Evolutionary conservation across 1,140 invertebrate species (phyloP).

Genomic region (Dendroctonus valens): DNA sequence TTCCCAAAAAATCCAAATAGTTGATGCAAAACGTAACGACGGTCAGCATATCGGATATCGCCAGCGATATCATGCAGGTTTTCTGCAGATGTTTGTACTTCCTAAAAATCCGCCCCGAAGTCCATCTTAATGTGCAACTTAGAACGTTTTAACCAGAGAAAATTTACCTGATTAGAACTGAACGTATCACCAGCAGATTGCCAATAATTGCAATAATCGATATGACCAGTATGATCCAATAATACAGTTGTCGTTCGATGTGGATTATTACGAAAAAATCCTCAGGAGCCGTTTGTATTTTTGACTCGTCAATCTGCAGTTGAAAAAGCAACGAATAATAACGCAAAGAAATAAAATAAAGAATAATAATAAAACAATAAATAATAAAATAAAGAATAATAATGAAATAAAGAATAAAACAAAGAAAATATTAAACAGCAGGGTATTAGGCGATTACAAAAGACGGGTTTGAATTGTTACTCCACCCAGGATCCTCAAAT

Average conservation of each 20-base stretch:
- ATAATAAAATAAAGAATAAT: no score
- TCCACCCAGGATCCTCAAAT: no score
- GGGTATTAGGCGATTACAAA: no score
- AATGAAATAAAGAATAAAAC: no score
- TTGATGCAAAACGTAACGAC: conserved; percentile 44
- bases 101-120: conserved; percentile 32
- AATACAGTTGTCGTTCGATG: conserved; percentile 4
- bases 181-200: conserved; percentile 39
- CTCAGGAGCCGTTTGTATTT: conserved; percentile 1
- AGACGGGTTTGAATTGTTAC: no score
- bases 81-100: conserved; percentile 47
- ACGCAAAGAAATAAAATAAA: no score
- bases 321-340: no score
- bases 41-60: conserved; percentile 51
- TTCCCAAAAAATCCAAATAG: conserved; percentile 43
- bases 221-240: conserved; percentile 35
- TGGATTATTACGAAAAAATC: conserved; percentile 6
- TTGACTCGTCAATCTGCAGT: conserved; percentile 17
- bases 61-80: conserved; percentile 52
- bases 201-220: conserved; percentile 35
- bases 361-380: no score
- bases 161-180: conserved; percentile 37
- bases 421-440: no score
- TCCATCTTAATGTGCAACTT: neutral
- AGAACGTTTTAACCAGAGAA: conserved; percentile 6